Percentiles rank a stretch among this genome's conserved stretches.
These are phyloP conservation scores for Drosophila tani DNA, from an alignment of 1,140 invertebrate species.

Conservation along the genomic window DNA sequence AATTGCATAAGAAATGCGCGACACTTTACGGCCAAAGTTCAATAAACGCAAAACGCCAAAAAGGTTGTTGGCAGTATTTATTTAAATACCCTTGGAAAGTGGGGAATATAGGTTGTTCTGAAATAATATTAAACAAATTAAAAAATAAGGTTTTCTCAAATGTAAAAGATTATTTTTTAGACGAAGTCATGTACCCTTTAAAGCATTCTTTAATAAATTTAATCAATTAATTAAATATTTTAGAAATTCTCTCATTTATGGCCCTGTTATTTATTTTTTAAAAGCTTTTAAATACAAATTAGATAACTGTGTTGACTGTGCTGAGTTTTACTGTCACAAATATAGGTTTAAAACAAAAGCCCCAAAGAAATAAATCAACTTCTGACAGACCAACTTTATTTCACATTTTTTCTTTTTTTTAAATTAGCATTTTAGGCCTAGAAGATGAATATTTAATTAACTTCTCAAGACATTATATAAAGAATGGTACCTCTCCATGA, in stretches of 20 bases:
- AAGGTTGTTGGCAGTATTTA: slow-evolving; percentile 20
- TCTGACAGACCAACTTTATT: background rate
- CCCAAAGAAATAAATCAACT: background rate
- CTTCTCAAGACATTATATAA: no score
- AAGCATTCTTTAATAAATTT: background rate
- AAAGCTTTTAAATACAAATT: background rate
- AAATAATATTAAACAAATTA: background rate
- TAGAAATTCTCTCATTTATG: background rate
- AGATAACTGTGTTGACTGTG: no score
- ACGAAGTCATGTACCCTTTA: no score
- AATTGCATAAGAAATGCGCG: slow-evolving; percentile 76
- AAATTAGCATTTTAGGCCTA: background rate
- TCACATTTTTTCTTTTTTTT: background rate
- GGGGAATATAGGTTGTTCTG: background rate
- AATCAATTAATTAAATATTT: background rate
- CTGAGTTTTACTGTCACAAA: background rate
- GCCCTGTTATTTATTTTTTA: background rate
- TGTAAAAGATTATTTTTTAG: no score
- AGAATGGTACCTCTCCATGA: background rate
- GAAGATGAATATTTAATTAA: background rate
- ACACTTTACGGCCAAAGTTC: slow-evolving; percentile 67
- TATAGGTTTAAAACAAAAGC: background rate
- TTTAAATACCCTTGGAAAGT: slow-evolving; percentile 9
- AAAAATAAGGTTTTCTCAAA: no score
- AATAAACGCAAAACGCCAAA: slow-evolving; percentile 71